Base-by-base conservation (phyloP, 2,888 invertebrate genomes). In the Oasisia sp. region DNA sequence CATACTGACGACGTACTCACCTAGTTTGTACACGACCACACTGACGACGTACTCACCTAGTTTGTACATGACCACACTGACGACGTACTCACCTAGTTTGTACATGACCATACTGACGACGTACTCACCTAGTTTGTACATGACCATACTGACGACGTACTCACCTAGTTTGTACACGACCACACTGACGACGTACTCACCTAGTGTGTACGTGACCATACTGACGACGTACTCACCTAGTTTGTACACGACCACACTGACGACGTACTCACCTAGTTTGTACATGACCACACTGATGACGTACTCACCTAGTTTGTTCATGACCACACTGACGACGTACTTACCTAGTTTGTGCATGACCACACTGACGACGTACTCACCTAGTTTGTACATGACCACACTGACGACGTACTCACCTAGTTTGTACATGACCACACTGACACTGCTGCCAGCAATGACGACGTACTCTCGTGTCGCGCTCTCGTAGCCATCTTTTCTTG, bases 401-500 rank as follows among this genome's bases (percentile, higher is more conserved):
- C 74, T 74, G 74, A 74, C 74, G 74, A 14, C 27, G 19, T 74
- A 74, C 27, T 74, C 74, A 74, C 74, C 74, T 74, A 74, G 74
- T 74, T 74, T 74, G 74, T 74, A 74, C 74, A 74, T 74, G 74
- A 74, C 74, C 74, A 74, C 74, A 74, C 74, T 74, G 74, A 74
- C 74, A 74, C 74, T 74, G 74, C 74, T 74, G 74, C n/a, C 74
- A 74, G 27, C 74, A 74, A 19, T 74, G 74, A 74, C 74, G 4
- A 74, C n/a, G 74, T 27, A 74, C 74, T 74, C 74, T 74, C 27
- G 74, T 74, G 74, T 27, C 19, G 74, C 74, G 74, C 74, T 74
- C 27, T 74, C 74, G 27, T 74, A 27, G 19, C 74, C 74, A 19
- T 74, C 74, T 74, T 74, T 74, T 74, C 74, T 74, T 74, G 74